Base-by-base conservation (phyloP, 2,888 invertebrate species). In the Sepiola atlantica region DNA sequence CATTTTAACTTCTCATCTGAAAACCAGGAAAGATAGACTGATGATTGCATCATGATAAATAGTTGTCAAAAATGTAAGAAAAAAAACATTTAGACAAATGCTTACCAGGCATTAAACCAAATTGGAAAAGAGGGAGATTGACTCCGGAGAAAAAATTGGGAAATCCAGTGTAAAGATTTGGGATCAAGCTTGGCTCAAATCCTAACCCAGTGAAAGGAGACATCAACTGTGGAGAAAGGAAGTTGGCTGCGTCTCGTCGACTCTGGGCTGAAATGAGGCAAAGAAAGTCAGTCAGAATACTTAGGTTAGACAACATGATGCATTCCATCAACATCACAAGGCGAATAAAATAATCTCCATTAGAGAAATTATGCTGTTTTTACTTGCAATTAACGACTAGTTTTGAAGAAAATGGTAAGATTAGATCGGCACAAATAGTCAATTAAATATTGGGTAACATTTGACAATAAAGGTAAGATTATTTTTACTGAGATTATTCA, bases 71-170 rank as follows among this genome's bases (percentile, higher is more conserved):
- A n/a, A 92, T 54, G 92, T 92, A 55, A 24, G 24, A 55, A 54
- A 92, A 14, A 54, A 92, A 92, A 94, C 28, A 55, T 35, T 35
- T 54, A 94, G 57, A 54, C 35, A 93, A 28, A 57, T 55, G n/a
- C 96, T 95, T 95, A 97, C 97, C 97, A 95, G 97, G 96, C 95
- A 97, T 96, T 94, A 96, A 95, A 92, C 96, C 98, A 95, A 98
- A 98, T 96, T 98, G 98, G 96, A 98, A 97, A 96, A 98, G 98
- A 96, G 97, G 96, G 95, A 97, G 96, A 21, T 96, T 97, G 57
- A 97, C 96, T 92, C 97, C 97, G n/a, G 97, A 97, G 95, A 96
- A 96, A 95, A 96, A 97, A 93, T 97, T 97, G 20, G 97, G 97
- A 94, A 97, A 96, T 77, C 97, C 97, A 28, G 97, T 96, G 95